Evolutionary conservation across 2,797 vertebrate species (phyloP).

Genomic region (Gambusia yucatana): DNA sequence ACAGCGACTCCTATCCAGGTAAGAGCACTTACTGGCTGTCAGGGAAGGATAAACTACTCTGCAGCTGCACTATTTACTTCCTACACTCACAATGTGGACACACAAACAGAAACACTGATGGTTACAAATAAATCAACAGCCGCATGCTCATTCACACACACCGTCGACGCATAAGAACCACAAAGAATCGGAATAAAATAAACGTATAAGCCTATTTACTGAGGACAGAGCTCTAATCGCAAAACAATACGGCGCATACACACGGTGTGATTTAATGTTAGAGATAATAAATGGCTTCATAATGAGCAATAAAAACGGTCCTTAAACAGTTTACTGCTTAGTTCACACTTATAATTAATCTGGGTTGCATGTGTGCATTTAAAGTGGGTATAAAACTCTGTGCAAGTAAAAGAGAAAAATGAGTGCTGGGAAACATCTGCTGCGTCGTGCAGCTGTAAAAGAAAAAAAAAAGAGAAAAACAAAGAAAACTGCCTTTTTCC

Average conservation of each 20-base stretch:
- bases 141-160: slow-evolving; percentile 14
- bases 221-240: slow-evolving; percentile 54
- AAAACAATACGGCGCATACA: slow-evolving; percentile 69
- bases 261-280: slow-evolving; percentile 68
- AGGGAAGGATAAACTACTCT: slow-evolving; percentile 70
- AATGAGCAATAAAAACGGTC: slow-evolving; percentile 77
- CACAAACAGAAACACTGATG: slow-evolving; percentile 17
- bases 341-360: slow-evolving; percentile 80
- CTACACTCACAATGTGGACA: slow-evolving; percentile 28
- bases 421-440: slow-evolving; percentile 67
- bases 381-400: slow-evolving; percentile 71
- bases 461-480: neutral
- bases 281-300: slow-evolving; percentile 77
- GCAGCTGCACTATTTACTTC: slow-evolving; percentile 48
- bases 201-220: slow-evolving; percentile 59
- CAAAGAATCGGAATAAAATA: slow-evolving; percentile 53
- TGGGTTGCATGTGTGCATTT: slow-evolving; percentile 77
- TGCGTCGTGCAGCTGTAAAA: slow-evolving; percentile 53
- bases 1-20: slow-evolving; percentile 70
- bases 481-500: slow-evolving; percentile 28
- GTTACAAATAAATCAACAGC: slow-evolving; percentile 18
- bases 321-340: slow-evolving; percentile 78
- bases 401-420: slow-evolving; percentile 54
- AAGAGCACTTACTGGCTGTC: slow-evolving; percentile 64
- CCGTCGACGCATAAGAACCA: slow-evolving; percentile 10